Percentiles rank a stretch among this genome's conserved stretches.
Evolutionary conservation across 2,888 invertebrate genomes (phyloP).

Genomic region (Schizaphis graminum): DNA sequence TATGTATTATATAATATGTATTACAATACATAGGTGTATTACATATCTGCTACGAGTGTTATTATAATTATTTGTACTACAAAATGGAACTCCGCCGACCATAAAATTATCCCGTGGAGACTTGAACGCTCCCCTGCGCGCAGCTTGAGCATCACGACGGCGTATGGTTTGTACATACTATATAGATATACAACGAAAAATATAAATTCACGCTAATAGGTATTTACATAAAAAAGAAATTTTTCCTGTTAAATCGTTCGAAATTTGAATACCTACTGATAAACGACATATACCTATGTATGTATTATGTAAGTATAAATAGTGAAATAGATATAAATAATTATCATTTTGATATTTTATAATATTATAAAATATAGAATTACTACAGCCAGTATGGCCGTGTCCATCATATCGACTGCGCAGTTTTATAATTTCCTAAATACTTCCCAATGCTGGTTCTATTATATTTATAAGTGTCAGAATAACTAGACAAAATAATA

Average conservation of each 20-base stretch:
- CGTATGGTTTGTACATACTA: neutral
- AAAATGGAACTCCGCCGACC: slow-evolving; percentile 47
- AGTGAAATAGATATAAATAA: neutral
- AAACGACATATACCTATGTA: neutral
- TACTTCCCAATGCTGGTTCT: neutral
- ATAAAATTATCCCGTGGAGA: slow-evolving; percentile 56
- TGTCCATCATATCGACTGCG: neutral
- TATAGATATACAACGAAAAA: neutral
- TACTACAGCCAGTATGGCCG: neutral
- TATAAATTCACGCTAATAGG: neutral
- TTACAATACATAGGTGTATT: neutral
- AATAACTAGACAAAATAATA: neutral
- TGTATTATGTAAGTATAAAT: neutral
- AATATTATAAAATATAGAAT: neutral
- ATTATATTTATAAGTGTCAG: neutral
- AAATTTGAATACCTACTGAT: neutral
- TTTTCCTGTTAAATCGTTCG: neutral
- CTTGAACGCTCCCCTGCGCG: slow-evolving; percentile 38
- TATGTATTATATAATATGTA: neutral
- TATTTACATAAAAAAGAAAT: neutral
- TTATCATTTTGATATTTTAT: neutral
- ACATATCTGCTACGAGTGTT: neutral
- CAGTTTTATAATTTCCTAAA: neutral
- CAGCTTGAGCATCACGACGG: neutral
- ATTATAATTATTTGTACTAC: slow-evolving; percentile 53